These are phyloP conservation scores for Ditylenchus weischeri DNA, from an alignment of 2,888 invertebrate species.

Conservation along the genomic window DNA sequence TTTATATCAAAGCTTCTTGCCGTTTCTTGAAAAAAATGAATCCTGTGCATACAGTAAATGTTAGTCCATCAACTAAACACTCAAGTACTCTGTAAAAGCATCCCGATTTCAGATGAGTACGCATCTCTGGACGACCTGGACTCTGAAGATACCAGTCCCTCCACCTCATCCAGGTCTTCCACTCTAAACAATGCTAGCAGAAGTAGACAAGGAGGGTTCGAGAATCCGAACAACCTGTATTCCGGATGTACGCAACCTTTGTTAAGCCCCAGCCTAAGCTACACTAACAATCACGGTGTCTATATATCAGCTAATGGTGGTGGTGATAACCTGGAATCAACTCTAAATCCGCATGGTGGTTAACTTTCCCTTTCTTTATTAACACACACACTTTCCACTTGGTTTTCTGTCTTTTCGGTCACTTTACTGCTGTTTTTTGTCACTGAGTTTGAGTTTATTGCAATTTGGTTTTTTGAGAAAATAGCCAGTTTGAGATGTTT, in stretches of 20 bases:
- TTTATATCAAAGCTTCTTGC: too few species aligned
- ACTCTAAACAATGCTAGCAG: not conserved
- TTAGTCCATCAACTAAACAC: not conserved
- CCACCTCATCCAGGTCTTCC: slow-evolving; percentile 9
- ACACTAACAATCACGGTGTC: not conserved
- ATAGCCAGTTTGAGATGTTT: too few species aligned
- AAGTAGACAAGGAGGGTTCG: slow-evolving; percentile 15
- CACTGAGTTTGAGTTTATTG: too few species aligned
- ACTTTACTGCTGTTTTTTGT: not conserved
- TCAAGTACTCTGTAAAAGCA: not conserved
- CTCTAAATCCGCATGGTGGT: not conserved
- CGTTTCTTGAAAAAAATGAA: not conserved
- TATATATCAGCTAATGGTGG: too few species aligned
- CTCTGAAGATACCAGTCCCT: slow-evolving; percentile 3
- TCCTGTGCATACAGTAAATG: not conserved
- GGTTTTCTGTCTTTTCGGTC: not conserved
- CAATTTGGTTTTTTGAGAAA: too few species aligned
- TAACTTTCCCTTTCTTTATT: slow-evolving; percentile 6
- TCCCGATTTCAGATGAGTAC: slow-evolving; percentile 42
- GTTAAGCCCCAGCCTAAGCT: not conserved
- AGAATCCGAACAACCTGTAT: slow-evolving; percentile 26
- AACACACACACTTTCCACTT: not conserved
- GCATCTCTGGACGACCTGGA: slow-evolving; percentile 37
- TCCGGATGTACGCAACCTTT: slow-evolving; percentile 30
- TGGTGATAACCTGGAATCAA: not conserved